These are phyloP conservation scores for Anagrus nilaparvatae DNA, from an alignment of 1,140 invertebrate genomes.

Conservation along the genomic window DNA sequence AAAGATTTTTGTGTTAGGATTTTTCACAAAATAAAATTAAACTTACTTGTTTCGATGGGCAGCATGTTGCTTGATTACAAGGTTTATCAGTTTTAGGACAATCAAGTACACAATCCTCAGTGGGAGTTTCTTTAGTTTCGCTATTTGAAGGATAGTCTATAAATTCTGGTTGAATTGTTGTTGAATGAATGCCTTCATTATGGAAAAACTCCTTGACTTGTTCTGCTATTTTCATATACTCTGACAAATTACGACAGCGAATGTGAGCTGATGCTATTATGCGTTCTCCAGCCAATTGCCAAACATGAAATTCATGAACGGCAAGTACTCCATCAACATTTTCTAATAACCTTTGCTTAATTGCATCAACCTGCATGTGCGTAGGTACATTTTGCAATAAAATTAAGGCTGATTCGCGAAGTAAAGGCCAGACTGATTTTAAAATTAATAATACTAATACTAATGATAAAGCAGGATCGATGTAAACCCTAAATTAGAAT, in stretches of 20 bases:
- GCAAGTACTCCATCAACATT: conserved; percentile 84
- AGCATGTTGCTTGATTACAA: conserved; percentile 77
- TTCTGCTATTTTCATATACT: conserved; percentile 87
- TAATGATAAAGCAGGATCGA: conserved; percentile 88
- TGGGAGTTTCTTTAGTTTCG: conserved; percentile 39
- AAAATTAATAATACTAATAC: conserved; percentile 71
- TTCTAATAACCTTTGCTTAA: conserved; percentile 71
- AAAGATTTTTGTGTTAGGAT: not conserved
- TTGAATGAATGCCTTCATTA: conserved; percentile 85
- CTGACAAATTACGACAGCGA: conserved; percentile 74
- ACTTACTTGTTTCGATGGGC: conserved; percentile 56
- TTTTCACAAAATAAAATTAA: no score
- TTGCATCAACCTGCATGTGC: conserved; percentile 83
- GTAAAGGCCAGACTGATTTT: conserved; percentile 74
- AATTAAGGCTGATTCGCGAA: conserved; percentile 81
- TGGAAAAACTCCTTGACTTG: conserved; percentile 93
- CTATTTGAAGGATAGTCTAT: conserved; percentile 50
- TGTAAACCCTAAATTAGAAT: conserved; percentile 51
- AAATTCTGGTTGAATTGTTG: conserved; percentile 91
- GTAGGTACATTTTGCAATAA: conserved; percentile 86
- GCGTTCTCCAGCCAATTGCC: conserved; percentile 84
- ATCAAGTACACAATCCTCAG: conserved; percentile 69
- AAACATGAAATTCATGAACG: conserved; percentile 90
- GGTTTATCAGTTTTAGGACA: conserved; percentile 75
- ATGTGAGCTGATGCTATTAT: conserved; percentile 92